phyloP scores from a whole-genome alignment of 2,113 vertebrate species.

The Heloderma charlesbogerti region DNA sequence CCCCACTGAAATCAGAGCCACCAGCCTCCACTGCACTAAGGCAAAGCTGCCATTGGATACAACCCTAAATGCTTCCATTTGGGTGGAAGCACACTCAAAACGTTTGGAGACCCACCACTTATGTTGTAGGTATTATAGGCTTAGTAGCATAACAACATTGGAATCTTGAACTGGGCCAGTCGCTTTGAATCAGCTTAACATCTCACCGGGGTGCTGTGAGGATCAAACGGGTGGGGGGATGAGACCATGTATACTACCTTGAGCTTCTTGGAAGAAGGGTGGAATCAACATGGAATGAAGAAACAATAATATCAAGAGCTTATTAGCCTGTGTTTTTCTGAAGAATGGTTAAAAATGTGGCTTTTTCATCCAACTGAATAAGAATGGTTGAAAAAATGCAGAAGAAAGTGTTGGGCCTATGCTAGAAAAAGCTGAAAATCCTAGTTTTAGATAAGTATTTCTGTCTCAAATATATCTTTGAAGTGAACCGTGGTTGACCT shows the following conservation, averaged over 20 bases:
- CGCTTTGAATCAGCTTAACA: background rate
- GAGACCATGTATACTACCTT: background rate
- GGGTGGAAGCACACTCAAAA: background rate
- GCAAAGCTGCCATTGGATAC: no score
- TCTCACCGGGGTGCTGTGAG: background rate
- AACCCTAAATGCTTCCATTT: background rate
- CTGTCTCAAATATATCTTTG: background rate
- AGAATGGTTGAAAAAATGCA: no score
- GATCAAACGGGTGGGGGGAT: background rate
- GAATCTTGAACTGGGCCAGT: background rate
- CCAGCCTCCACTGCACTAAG: no score
- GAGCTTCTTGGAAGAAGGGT: background rate
- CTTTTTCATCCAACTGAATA: background rate
- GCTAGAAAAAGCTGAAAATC: no score
- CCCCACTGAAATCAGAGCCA: no score
- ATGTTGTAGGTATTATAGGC: no score
- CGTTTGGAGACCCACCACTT: background rate
- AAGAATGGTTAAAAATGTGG: background rate
- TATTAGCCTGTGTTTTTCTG: background rate
- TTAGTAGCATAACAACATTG: background rate
- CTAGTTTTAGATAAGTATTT: background rate
- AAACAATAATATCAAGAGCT: background rate
- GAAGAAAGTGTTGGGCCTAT: no score
- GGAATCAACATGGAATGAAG: background rate
- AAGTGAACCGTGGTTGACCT: background rate